These are phyloP conservation scores for Lepilemur septentrionalis DNA, from an alignment of 2,797 vertebrate species.

Conservation along the genomic window DNA sequence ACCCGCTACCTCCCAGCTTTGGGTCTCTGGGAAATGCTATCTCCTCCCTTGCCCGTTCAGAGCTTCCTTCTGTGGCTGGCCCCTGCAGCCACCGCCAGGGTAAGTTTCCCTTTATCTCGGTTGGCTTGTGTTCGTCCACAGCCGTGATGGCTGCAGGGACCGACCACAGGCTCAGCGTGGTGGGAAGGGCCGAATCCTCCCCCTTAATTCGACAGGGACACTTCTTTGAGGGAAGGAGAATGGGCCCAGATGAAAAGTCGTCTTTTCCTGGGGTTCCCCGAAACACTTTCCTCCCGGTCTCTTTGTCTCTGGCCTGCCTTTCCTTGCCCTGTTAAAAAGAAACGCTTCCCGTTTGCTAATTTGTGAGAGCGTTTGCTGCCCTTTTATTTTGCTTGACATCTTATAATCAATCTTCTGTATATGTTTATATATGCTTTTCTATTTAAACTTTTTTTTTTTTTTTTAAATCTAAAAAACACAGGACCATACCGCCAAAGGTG, in stretches of 20 bases:
- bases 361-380: conserved; percentile 57
- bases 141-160: too few species aligned
- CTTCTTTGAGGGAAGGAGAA: background rate
- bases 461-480: conserved; percentile 74
- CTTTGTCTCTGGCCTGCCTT: background rate
- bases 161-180: accelerated
- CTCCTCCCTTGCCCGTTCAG: background rate
- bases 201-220: background rate
- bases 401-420: conserved; percentile 78
- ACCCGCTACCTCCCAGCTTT: background rate
- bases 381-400: conserved; percentile 73
- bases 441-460: conserved; percentile 62
- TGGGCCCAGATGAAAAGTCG: background rate
- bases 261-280: background rate
- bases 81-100: accelerated
- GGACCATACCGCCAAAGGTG: conserved; percentile 82
- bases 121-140: background rate
- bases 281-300: background rate
- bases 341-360: conserved; percentile 67
- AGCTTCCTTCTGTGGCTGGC: background rate
- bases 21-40: background rate
- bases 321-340: conserved; percentile 13
- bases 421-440: conserved; percentile 74
- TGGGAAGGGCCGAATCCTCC: accelerated
- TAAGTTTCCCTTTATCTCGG: background rate